Conservation (phyloP, 2,113 vertebrate genomes). For the Centropristis striata region DNA sequence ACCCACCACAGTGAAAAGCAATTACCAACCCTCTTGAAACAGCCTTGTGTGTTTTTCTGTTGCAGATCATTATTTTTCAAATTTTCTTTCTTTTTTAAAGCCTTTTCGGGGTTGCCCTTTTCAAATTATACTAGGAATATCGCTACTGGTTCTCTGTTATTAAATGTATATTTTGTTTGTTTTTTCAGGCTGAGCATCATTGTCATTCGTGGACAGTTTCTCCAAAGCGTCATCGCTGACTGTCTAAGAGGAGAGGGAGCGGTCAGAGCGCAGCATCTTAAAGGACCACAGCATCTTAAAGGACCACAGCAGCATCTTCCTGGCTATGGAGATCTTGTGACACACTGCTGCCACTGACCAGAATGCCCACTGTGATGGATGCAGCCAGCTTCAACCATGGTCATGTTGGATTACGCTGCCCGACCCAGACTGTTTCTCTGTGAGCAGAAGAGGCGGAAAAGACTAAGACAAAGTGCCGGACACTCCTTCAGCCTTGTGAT, state of each 20-base stretch:
- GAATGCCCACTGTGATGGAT: constrained; percentile 59
- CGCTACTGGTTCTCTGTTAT: not conserved
- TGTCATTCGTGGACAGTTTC: not conserved
- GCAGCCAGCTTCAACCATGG: constrained; percentile 46
- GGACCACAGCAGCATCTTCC: constrained; percentile 37
- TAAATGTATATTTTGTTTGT: not conserved
- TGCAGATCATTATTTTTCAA: not conserved
- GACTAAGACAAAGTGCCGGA: not conserved
- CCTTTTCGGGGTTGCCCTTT: no score
- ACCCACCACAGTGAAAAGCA: constrained; percentile 17
- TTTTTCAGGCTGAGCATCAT: constrained; percentile 11
- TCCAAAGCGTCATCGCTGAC: not conserved
- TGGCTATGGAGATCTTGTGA: constrained; percentile 62
- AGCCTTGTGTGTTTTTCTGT: constrained; percentile 3
- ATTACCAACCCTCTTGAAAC: constrained; percentile 10
- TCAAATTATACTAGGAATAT: no score
- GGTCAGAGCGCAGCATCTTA: constrained; percentile 31
- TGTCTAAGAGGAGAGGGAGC: not conserved
- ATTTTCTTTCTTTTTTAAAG: not conserved
- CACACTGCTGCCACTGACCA: not conserved
- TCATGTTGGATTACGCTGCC: constrained; percentile 22
- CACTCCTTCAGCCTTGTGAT: not conserved
- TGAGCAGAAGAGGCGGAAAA: constrained; percentile 54
- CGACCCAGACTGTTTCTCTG: constrained; percentile 26
- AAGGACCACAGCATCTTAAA: constrained; percentile 51